Evolutionary conservation across 2,113 vertebrate genomes (phyloP).

Genomic region (Propithecus coquereli): DNA sequence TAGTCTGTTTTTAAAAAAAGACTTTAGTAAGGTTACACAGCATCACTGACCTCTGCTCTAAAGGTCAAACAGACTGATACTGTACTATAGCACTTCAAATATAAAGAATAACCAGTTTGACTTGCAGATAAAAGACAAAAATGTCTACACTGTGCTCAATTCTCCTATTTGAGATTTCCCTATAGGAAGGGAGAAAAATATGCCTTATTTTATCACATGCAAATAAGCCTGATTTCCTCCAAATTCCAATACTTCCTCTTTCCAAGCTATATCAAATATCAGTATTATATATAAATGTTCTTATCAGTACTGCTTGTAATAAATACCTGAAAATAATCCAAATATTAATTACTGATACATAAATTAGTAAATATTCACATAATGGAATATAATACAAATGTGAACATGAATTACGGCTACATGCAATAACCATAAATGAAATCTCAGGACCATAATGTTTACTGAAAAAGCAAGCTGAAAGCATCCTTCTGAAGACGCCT

Average conservation of each 20-base stretch:
- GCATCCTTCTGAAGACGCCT: not conserved
- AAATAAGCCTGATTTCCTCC: not conserved
- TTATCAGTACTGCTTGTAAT: not conserved
- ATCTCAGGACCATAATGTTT: not conserved
- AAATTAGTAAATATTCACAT: not conserved
- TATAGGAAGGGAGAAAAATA: not conserved
- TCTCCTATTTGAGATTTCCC: not conserved
- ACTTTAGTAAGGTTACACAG: not conserved
- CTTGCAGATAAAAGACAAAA: not conserved
- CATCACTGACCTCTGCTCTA: not conserved
- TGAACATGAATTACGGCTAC: not conserved
- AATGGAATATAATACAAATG: not conserved
- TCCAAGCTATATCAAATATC: not conserved
- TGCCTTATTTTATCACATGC: not conserved
- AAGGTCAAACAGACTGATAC: not conserved
- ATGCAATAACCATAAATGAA: not conserved
- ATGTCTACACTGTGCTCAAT: not conserved
- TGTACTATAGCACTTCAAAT: not conserved
- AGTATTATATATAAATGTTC: not conserved
- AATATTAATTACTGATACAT: not conserved
- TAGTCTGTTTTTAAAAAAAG: not conserved
- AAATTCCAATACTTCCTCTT: not conserved
- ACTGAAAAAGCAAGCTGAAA: not conserved
- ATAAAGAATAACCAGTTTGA: not conserved
- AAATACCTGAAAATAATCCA: constrained; percentile 6